Evolutionary conservation across 2,797 vertebrate species (phyloP).

Genomic region (Poecilia velifera): DNA sequence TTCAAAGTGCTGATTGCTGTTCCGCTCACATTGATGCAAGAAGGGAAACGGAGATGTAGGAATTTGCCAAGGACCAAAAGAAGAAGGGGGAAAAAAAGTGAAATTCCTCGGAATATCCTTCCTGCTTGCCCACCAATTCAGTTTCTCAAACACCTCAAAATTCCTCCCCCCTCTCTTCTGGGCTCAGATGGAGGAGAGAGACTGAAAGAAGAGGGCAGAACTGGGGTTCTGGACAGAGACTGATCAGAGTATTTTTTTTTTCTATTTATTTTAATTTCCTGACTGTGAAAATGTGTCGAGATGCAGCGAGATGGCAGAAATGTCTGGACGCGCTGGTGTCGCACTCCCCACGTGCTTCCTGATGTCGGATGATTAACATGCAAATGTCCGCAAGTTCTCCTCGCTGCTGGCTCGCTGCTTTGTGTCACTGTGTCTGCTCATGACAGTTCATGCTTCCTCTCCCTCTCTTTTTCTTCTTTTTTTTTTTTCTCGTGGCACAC

Average conservation of each 20-base stretch:
- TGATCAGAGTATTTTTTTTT: not conserved
- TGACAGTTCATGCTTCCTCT: constrained; percentile 51
- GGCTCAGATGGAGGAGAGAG: constrained; percentile 48
- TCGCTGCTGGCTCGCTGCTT: constrained; percentile 50
- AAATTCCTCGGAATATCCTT: constrained; percentile 57
- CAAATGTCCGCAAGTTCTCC: constrained; percentile 24
- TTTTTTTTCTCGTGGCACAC: constrained; percentile 60
- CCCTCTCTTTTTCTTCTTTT: constrained; percentile 39
- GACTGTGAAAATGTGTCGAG: constrained; percentile 24
- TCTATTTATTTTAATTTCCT: not conserved
- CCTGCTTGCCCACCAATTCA: constrained; percentile 61
- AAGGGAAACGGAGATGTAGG: constrained; percentile 66
- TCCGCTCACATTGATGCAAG: constrained; percentile 39
- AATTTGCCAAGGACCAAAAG: constrained; percentile 59
- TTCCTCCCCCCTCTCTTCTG: constrained; percentile 51
- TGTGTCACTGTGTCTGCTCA: constrained; percentile 30
- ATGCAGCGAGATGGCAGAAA: constrained; percentile 56
- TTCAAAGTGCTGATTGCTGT: constrained; percentile 40
- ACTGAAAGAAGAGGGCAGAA: constrained; percentile 39
- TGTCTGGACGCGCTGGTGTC: constrained; percentile 31
- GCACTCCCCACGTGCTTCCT: constrained; percentile 45
- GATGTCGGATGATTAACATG: constrained; percentile 47
- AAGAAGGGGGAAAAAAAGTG: constrained; percentile 36
- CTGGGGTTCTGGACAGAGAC: constrained; percentile 46
- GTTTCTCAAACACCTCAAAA: constrained; percentile 57